Evolutionary conservation across 2,797 vertebrate genomes (phyloP).

Genomic region (Cuniculus paca): DNA sequence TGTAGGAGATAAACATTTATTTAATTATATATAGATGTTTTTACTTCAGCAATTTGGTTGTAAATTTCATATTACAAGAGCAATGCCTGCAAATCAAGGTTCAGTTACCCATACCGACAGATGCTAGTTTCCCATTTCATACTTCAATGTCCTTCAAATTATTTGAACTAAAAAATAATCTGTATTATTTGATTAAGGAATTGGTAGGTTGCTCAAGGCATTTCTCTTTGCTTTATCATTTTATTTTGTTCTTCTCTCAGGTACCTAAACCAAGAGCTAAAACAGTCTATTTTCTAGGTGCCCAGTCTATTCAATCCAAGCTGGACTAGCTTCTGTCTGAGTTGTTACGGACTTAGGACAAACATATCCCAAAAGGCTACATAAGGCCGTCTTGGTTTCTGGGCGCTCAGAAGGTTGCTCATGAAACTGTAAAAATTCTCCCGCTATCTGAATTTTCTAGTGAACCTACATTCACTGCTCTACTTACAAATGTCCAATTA

Average conservation of each 20-base stretch:
- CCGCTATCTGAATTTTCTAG: conserved; percentile 18
- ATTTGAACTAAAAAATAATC: not conserved
- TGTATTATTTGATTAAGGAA: not conserved
- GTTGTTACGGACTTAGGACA: not conserved
- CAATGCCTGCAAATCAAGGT: not conserved
- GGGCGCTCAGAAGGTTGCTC: not conserved
- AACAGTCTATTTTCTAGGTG: not conserved
- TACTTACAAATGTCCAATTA: not conserved
- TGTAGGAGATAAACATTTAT: not conserved
- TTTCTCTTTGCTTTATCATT: not conserved
- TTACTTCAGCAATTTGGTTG: not conserved
- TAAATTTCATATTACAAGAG: not conserved
- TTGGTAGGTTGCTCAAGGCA: not conserved
- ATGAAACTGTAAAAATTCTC: not conserved
- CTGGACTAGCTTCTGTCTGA: not conserved
- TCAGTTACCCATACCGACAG: not conserved
- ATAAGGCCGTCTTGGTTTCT: not conserved
- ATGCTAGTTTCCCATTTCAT: not conserved
- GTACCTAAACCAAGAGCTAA: not conserved
- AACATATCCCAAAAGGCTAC: not conserved
- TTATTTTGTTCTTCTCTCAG: not conserved
- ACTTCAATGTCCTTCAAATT: not conserved
- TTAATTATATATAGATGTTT: not conserved
- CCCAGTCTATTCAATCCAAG: not conserved
- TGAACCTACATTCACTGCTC: not conserved